Evolutionary conservation across 2,113 vertebrate genomes (phyloP), one percentile per base, ranked within the genome.

Genomic region (Urocitellus parryii): DNA sequence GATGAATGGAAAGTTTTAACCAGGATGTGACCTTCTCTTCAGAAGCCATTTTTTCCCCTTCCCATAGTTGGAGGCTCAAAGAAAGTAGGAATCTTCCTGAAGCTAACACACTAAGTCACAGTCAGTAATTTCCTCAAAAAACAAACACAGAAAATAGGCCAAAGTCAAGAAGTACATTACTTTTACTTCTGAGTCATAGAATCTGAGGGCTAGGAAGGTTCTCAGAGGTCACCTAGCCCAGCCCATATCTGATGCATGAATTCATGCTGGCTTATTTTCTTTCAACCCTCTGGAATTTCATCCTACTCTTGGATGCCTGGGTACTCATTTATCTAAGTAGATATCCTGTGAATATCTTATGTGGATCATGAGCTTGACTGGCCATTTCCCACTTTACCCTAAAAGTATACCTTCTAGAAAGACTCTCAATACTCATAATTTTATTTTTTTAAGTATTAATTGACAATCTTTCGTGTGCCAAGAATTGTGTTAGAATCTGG

Each of bases 231-330:
- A 90, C 61, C 68, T 77, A 74, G 72, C 76, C 79, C 51, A 24
- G 5, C 32, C 86, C 37, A 42, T 72, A 83, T 84, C 65, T 89
- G 83, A 96, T 34, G 20, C 32, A 68, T 77, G 89, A 90, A 91
- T 95, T 91, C 58, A 68, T 68, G 32, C 82, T 93, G 91, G 58
- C 72, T 90, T 91, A 37, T 90, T 97, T 92, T 88, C 91, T 94
- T 89, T 48, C 25, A 65, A 84, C 37, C 63, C 80, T 97, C 93
- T 96, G 79, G 95, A 97, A 97, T 97, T 97, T 97, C 91, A 93
- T 93, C 83, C 58, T 27, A 39, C 37, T 81, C 13, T 61, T 91
- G 6, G 27, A 82, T 74, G 34, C 53, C 92, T 94, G 48, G 37
- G 32, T 58, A 72, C 78, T 86, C 78, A 29, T 39, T 94, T 80